These are phyloP conservation scores for Chironomus tepperi DNA, from an alignment of 1,140 invertebrate genomes.

Conservation along the genomic window DNA sequence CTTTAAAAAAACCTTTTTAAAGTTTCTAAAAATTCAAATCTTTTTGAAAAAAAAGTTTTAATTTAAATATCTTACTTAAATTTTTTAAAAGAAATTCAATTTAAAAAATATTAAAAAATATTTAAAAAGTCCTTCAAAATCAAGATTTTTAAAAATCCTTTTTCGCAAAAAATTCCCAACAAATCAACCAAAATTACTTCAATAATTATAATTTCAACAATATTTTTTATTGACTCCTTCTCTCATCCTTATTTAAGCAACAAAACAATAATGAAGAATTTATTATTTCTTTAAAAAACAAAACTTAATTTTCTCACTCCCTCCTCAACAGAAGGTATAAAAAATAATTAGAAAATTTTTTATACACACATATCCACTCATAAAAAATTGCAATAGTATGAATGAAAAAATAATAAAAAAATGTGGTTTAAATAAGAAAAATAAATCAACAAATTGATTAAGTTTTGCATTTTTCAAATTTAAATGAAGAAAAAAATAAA, in stretches of 20 bases:
- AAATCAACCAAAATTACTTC: not conserved
- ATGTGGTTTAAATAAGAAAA: conserved; percentile 27
- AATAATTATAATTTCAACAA: not conserved
- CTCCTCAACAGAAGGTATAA: conserved; percentile 31
- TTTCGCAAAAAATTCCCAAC: not conserved
- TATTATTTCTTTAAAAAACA: not conserved
- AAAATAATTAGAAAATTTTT: conserved; percentile 28
- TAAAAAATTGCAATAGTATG: conserved; percentile 31
- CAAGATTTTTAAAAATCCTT: too few species aligned
- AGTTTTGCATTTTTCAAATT: conserved; percentile 39
- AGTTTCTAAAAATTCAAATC: too few species aligned
- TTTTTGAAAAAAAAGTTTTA: too few species aligned
- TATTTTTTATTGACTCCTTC: not conserved
- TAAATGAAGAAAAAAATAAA: not conserved
- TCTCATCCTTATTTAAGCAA: not conserved
- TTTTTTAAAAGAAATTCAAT: too few species aligned
- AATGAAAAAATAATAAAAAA: conserved; percentile 28
- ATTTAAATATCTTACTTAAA: too few species aligned
- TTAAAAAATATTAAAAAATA: too few species aligned
- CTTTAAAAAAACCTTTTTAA: too few species aligned
- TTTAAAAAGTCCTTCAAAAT: too few species aligned
- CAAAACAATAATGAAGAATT: not conserved
- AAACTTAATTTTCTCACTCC: not conserved
- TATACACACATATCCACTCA: conserved; percentile 27
- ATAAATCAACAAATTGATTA: conserved; percentile 37